Percentiles rank a stretch among this genome's conserved stretches.
These are phyloP conservation scores for Diplazon laetatorius DNA, from an alignment of 2,888 invertebrate species.

Conservation along the genomic window DNA sequence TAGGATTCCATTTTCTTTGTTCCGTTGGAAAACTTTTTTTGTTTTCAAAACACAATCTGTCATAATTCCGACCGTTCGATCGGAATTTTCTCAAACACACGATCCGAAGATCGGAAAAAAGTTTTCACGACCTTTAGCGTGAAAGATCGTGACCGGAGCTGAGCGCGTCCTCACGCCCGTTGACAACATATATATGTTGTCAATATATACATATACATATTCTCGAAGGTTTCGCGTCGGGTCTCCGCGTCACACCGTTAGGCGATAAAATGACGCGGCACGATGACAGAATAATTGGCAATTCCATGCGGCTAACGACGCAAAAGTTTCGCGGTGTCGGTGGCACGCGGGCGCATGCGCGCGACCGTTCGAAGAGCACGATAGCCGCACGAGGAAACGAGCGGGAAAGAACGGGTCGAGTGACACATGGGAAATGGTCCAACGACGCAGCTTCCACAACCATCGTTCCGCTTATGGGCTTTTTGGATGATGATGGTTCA, in stretches of 20 bases:
- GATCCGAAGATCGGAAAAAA: background rate
- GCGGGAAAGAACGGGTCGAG: constrained; percentile 50
- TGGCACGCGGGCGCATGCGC: constrained; percentile 5
- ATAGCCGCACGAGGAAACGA: constrained; percentile 32
- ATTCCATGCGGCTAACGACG: constrained; percentile 58
- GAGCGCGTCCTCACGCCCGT: constrained; percentile 1
- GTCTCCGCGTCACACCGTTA: constrained; percentile 41
- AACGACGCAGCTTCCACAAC: constrained; percentile 62
- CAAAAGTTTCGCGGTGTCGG: constrained; percentile 60
- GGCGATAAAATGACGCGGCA: constrained; percentile 48
- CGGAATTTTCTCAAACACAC: constrained; percentile 1
- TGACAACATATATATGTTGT: too few relatives aligned
- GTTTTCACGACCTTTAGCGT: constrained; percentile 25
- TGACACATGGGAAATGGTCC: constrained; percentile 68
- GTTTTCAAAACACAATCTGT: background rate
- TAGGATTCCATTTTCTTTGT: too few relatives aligned
- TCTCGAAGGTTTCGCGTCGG: constrained; percentile 18
- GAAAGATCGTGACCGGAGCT: background rate
- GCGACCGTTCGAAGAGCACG: constrained; percentile 17
- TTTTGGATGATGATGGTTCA: constrained; percentile 31
- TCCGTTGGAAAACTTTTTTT: too few relatives aligned
- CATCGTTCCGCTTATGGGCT: constrained; percentile 23
- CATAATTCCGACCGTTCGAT: background rate
- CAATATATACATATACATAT: too few relatives aligned
- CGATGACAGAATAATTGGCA: constrained; percentile 55